A percentile compares a stretch with the other conserved stretches of the same genome.
phyloP scores from a whole-genome alignment of 2,113 vertebrate species.

The Mystacornis crossleyi region DNA sequence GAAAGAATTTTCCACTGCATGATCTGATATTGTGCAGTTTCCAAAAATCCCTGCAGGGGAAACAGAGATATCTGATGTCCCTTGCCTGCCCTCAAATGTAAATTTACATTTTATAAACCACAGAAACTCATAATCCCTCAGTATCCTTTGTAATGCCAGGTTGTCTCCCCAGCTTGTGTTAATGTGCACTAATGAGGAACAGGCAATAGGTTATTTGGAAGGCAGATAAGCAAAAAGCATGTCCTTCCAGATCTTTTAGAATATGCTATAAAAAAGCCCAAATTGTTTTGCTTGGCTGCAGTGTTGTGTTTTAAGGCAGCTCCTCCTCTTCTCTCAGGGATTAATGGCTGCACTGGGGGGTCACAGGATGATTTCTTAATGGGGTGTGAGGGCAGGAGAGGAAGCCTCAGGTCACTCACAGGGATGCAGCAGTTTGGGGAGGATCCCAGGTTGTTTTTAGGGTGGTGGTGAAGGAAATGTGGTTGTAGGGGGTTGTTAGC shows the following conservation, averaged over 20 bases:
- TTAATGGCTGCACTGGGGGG: background rate
- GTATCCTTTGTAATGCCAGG: background rate
- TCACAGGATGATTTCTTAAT: background rate
- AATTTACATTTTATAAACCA: constrained; percentile 41
- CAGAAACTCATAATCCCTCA: constrained; percentile 6
- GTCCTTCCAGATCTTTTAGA: background rate
- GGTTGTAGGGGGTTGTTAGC: background rate
- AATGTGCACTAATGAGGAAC: constrained; percentile 22
- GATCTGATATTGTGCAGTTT: constrained; percentile 27
- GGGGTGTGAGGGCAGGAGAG: background rate
- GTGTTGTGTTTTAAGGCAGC: background rate
- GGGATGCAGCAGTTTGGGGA: background rate
- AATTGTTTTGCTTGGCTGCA: background rate
- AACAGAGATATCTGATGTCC: constrained; percentile 36
- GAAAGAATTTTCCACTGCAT: constrained; percentile 20
- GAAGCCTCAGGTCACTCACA: background rate
- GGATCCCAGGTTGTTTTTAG: background rate
- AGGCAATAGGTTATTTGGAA: background rate
- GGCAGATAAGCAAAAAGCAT: constrained; percentile 7
- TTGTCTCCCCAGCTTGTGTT: constrained; percentile 18
- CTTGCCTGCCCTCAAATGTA: background rate
- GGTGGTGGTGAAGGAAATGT: background rate
- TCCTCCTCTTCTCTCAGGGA: background rate
- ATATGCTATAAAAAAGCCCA: background rate
- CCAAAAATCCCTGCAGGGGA: constrained; percentile 3